These are phyloP conservation scores for Didymodactylos carnosus DNA, from an alignment of 2,888 invertebrate species.

Conservation along the genomic window DNA sequence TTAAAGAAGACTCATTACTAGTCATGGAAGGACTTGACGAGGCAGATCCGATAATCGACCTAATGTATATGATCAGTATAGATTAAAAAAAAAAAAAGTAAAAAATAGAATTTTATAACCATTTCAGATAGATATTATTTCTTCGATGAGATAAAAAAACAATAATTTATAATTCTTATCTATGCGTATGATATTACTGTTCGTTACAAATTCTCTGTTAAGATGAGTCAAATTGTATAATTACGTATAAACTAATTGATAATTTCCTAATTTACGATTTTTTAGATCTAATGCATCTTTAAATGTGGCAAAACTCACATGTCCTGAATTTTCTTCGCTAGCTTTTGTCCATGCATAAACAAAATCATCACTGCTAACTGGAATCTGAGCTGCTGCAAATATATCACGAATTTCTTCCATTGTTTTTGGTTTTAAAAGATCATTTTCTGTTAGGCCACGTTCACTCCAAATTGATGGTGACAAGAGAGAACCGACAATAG, in stretches of 20 bases:
- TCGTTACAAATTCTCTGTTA: too few species aligned
- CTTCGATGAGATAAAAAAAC: too few species aligned
- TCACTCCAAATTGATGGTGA: slow-evolving; percentile 28
- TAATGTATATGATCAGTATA: too few species aligned
- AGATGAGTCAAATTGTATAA: not conserved
- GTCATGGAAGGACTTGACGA: too few species aligned
- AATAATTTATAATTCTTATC: too few species aligned
- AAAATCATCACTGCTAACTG: slow-evolving; percentile 26
- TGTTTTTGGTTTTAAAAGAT: slow-evolving; percentile 26
- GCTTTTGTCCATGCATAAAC: slow-evolving; percentile 25
- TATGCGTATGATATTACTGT: too few species aligned
- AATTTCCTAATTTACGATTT: not conserved
- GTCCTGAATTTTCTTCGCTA: slow-evolving; percentile 24
- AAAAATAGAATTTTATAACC: too few species aligned
- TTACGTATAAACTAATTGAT: not conserved
- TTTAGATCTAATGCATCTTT: slow-evolving; percentile 22
- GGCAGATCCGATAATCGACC: too few species aligned
- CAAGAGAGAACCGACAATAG: slow-evolving; percentile 26
- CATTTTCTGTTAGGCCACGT: slow-evolving; percentile 27
- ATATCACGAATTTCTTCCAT: slow-evolving; percentile 26
- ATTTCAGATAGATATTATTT: too few species aligned
- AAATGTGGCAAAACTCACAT: slow-evolving; percentile 31
- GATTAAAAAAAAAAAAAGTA: too few species aligned
- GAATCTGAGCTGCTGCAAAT: slow-evolving; percentile 25
- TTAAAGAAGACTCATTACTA: too few species aligned